Base-by-base conservation (phyloP, 1,140 invertebrate species). In the Drosophila tropicalis region DNA sequence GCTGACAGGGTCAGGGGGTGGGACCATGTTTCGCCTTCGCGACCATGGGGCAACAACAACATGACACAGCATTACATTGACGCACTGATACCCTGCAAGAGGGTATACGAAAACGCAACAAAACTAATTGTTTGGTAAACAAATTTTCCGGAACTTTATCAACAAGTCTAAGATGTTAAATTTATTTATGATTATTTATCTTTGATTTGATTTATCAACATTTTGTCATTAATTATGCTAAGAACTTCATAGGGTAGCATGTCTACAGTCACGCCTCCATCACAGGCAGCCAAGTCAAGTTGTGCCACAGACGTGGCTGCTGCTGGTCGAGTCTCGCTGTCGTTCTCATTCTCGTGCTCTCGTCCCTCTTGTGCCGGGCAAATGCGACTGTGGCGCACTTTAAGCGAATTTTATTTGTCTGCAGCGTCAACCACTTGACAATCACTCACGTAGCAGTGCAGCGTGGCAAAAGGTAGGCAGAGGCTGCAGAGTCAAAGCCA, bases 351-450 rank as follows among this genome's bases (percentile, higher is more conserved):
- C 72, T 62, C 58, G 63, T 83, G 67, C 56, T 62, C 65, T 62
- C 29, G 68, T 55, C 22, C 47, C 44, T 29, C 64, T 56, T 44
- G 69, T 60, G 25, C 62, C 66, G 32, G 41, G 68, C 41, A 60
- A 64, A 69, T 63, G 76, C 64, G 76, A 66, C 68, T 77, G 81
- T 62, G 78, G 75, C 71, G 83, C 72, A 81, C 84, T 89, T 90
- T 89, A 89, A 89, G 84, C 80, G 84, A 89, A 89, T 89, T 89
- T 89, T 77, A 89, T 89, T 89, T 89, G 84, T 89, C 84, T 89
- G 84, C 84, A 84, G 84, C 84, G 84, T 89, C 84, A 89, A 89
- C 81, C 84, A 89, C 84, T 89, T 89, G 84, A 89, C 84, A 89
- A 89, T 89, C 84, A 89, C 84, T 89, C 84, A 89, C 84, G 80